Conservation (phyloP, 2,113 vertebrate species). For the Porphyrio hochstetteri region DNA sequence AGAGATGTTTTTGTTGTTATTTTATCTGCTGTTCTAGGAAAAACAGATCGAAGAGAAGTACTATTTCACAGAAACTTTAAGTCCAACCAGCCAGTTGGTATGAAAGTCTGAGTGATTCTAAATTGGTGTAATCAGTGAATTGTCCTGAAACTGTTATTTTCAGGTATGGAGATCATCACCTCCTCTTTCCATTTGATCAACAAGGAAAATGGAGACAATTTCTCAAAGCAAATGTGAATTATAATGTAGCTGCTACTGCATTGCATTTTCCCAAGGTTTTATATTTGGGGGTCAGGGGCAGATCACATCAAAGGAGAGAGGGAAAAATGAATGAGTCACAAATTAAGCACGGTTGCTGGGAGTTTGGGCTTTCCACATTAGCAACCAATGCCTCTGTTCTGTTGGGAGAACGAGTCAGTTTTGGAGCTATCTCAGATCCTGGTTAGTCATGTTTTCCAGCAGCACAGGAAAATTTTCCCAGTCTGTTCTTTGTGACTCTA, state of each 20-base stretch:
- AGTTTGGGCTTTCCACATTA: slow-evolving; percentile 26
- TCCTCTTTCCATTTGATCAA: neutral
- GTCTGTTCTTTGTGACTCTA: neutral
- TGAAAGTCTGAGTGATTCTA: neutral
- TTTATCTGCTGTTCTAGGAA: neutral
- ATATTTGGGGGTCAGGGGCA: neutral
- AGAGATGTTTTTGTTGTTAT: neutral
- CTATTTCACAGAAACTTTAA: neutral
- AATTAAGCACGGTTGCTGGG: neutral
- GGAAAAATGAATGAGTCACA: neutral
- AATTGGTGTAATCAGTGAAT: neutral
- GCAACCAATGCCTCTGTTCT: slow-evolving; percentile 19
- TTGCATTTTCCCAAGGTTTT: neutral
- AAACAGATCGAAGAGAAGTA: neutral
- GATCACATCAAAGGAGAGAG: neutral
- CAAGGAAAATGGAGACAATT: neutral
- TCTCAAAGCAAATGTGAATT: neutral
- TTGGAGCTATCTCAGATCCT: slow-evolving; percentile 24
- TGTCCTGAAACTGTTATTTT: neutral
- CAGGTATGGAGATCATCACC: neutral
- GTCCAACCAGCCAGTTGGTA: neutral
- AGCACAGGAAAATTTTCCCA: slow-evolving; percentile 17
- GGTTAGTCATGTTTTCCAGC: slow-evolving; percentile 66
- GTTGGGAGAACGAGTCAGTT: neutral
- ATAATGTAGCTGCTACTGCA: neutral